Evolutionary conservation across 2,113 vertebrate species (phyloP).

Genomic region (Falcunculus frontatus): DNA sequence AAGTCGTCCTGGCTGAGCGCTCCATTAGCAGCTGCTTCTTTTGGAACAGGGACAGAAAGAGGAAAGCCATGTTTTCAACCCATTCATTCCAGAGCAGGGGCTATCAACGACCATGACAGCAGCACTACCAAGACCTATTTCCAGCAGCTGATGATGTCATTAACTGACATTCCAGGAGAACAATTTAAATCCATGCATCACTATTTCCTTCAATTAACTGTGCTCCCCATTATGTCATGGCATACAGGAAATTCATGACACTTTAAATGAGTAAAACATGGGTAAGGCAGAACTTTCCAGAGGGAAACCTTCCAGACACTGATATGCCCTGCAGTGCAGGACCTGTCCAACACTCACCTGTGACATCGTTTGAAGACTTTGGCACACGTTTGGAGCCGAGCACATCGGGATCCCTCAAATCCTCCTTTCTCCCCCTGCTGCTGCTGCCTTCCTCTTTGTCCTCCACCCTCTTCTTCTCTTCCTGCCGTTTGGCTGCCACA

Average conservation of each 20-base stretch:
- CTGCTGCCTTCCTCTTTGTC: conserved; percentile 70
- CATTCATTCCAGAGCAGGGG: not conserved
- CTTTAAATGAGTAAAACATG: not conserved
- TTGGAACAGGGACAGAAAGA: conserved; percentile 33
- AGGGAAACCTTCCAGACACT: not conserved
- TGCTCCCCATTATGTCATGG: not conserved
- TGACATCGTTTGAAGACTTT: conserved; percentile 66
- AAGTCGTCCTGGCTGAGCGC: conserved; percentile 77
- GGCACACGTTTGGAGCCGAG: conserved; percentile 52
- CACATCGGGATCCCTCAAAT: conserved; percentile 63
- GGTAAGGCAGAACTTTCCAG: not conserved
- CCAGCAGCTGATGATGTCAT: not conserved
- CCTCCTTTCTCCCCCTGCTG: conserved; percentile 77
- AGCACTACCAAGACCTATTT: not conserved
- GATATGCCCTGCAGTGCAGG: not conserved
- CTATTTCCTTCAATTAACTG: not conserved
- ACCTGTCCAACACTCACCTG: conserved; percentile 65
- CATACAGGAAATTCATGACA: not conserved
- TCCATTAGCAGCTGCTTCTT: conserved; percentile 71
- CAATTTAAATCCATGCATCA: not conserved
- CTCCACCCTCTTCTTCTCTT: conserved; percentile 74
- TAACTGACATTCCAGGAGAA: not conserved
- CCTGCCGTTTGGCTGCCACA: conserved; percentile 77
- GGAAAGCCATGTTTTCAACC: not conserved
- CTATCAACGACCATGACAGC: not conserved